Evolutionary conservation across 2,113 vertebrate genomes (phyloP).

Genomic region (Osmerus eperlanus): DNA sequence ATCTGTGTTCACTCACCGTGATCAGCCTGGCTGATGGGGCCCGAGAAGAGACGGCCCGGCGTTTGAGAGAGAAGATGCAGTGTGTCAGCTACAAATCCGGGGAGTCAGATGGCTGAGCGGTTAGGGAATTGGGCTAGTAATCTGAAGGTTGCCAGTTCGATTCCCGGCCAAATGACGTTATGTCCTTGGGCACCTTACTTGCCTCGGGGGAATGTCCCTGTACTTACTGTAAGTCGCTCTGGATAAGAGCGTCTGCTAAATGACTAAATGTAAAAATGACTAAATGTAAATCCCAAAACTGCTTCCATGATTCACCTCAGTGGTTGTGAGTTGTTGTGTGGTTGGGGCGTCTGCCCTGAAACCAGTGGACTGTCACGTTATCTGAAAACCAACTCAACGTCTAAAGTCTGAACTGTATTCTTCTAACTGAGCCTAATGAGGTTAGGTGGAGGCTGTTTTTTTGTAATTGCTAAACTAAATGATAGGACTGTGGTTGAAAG

Average conservation of each 20-base stretch:
- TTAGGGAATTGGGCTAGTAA: no score
- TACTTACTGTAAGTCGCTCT: no score
- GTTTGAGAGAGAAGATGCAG: conserved; percentile 39
- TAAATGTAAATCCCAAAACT: conserved; percentile 18
- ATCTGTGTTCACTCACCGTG: conserved; percentile 64
- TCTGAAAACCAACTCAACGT: conserved; percentile 12
- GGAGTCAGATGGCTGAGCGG: no score
- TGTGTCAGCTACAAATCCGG: conserved; percentile 43
- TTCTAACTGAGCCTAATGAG: conserved; percentile 12
- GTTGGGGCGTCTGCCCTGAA: conserved; percentile 41
- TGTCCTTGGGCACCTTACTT: no score
- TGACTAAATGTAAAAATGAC: no score
- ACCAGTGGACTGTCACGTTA: conserved; percentile 26
- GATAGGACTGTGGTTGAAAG: background rate
- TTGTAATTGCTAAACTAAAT: background rate
- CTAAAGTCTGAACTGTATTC: conserved; percentile 10
- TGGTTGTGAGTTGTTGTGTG: conserved; percentile 30
- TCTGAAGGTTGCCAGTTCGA: no score
- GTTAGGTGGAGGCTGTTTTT: conserved; percentile 25
- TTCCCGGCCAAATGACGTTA: no score
- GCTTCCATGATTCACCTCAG: conserved; percentile 32
- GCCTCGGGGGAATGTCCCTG: no score
- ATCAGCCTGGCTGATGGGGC: conserved; percentile 48
- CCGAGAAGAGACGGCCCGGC: conserved; percentile 39
- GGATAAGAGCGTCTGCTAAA: no score